Percentiles rank a stretch among this genome's conserved stretches.
phyloP scores from a whole-genome alignment of 2,797 vertebrate species.

The Yasuhikotakia modesta region DNA sequence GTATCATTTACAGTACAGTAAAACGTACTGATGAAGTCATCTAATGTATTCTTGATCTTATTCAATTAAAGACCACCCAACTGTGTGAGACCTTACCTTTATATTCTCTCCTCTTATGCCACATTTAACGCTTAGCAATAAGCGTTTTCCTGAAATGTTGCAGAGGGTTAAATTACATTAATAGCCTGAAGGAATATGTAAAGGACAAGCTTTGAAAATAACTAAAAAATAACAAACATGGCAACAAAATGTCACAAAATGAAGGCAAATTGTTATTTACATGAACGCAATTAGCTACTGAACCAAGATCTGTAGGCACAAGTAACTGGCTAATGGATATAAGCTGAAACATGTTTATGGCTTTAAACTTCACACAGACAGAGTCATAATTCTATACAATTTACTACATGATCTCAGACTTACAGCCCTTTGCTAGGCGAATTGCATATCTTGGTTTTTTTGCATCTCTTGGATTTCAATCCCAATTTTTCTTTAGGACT shows the following conservation, averaged over 20 bases:
- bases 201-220: conserved; percentile 45
- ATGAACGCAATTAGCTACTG: conserved; percentile 44
- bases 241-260: conserved; percentile 61
- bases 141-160: conserved; percentile 36
- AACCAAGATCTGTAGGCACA: conserved; percentile 6
- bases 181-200: conserved; percentile 47
- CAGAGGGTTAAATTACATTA: conserved; percentile 65
- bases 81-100: conserved; percentile 1
- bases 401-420: conserved; percentile 53
- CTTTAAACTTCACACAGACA: conserved; percentile 39
- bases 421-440: conserved; percentile 63
- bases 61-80: conserved; percentile 17
- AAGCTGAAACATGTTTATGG: neutral
- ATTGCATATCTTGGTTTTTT: conserved; percentile 42
- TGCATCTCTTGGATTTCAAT: conserved; percentile 48
- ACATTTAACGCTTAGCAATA: no score
- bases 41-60: conserved; percentile 4
- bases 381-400: conserved; percentile 50
- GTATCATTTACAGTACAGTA: no score
- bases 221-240: conserved; percentile 47
- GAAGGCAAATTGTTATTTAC: conserved; percentile 59
- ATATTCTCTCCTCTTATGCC: no score
- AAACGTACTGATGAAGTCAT: neutral
- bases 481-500: conserved; percentile 47
- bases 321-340: neutral